Evolutionary conservation across 2,888 invertebrate species (phyloP).

Genomic region (Dolichomitus sp.): DNA sequence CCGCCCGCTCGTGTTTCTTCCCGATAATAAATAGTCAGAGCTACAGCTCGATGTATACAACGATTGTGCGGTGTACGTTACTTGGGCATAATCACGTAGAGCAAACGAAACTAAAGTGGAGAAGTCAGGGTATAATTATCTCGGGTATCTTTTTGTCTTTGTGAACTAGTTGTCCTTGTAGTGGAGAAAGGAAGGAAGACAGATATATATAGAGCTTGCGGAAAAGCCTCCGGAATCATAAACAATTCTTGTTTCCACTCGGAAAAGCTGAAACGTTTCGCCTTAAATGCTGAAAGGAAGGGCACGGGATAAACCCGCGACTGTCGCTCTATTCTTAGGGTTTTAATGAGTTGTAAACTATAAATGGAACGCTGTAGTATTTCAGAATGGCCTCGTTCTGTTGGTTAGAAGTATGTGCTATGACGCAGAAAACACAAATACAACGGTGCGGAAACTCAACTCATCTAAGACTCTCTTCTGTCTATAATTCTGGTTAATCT

Average conservation of each 20-base stretch:
- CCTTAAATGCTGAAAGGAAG: constrained; percentile 3
- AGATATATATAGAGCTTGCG: neutral
- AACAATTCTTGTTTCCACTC: constrained; percentile 36
- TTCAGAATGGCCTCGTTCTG: neutral
- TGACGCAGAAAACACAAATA: neutral
- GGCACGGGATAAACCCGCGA: constrained; percentile 10
- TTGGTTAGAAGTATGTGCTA: neutral
- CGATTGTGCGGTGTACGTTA: neutral
- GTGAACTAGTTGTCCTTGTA: constrained; percentile 23
- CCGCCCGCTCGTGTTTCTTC: neutral
- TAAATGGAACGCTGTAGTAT: constrained; percentile 4
- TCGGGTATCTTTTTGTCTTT: constrained; percentile 38
- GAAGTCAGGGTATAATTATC: constrained; percentile 45
- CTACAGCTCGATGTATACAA: neutral
- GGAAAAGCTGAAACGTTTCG: constrained; percentile 6
- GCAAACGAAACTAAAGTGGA: constrained; percentile 11
- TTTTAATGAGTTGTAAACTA: constrained; percentile 13
- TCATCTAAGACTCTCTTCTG: neutral
- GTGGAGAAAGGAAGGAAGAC: constrained; percentile 19
- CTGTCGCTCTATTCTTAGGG: neutral
- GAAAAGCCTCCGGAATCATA: constrained; percentile 30
- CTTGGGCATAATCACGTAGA: neutral
- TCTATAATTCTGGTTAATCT: neutral
- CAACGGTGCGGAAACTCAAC: neutral
- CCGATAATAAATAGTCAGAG: constrained; percentile 29